Evolutionary conservation across 30 jellyfish, hydroid and myxozoan species (phyloP), one percentile per base, ranked within the genome.

Genomic region (Aurelia coerulea): DNA sequence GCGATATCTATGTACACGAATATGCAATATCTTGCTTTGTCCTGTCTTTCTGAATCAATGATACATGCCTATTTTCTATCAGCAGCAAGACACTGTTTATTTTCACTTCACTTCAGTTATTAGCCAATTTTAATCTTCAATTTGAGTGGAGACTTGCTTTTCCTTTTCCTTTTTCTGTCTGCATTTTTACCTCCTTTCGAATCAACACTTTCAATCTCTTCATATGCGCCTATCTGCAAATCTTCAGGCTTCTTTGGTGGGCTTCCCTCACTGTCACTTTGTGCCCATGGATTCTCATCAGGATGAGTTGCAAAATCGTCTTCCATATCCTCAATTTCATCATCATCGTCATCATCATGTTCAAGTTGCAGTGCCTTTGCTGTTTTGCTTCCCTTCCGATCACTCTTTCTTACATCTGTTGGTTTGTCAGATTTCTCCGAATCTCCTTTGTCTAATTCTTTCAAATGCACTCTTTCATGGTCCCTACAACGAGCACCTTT

Each of bases 261-360:
- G 64, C 80, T 83, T 50, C 76, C 83, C 2, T 83, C 92, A 71
- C 92, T 83, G 80, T 83, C 92, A 73, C 92, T 83, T 74, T 83
- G 92, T 23, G 92, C 92, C 92, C 92, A 83, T 2, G 92, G 92
- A 58, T 83, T 83, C 86, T 83, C 92, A 49, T 83, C 92, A 0
- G 92, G 86, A 64, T 83, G 92, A 0, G 82, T 76, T 5, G 73
- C 86, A 83, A 83, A 83, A 62, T 83, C 92, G 35, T 83, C 91
- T 19, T 66, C 92, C n/a, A 69, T 86, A 63, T 80, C 90, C 13
- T 63, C 78, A 34, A 62, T 74, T n/a, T 78, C 88, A 64, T 59
- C 77, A n/a, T 68, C 86, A 41, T 69, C 84, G 34, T 65, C 84
- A 68, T 69, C 84, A 69, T 81, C 91, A 68, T 46, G 56, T 60